A percentile compares a stretch with the other conserved stretches of the same genome.
phyloP scores from a whole-genome alignment of 1,140 invertebrate genomes.

The Bathynomus jamesi region DNA sequence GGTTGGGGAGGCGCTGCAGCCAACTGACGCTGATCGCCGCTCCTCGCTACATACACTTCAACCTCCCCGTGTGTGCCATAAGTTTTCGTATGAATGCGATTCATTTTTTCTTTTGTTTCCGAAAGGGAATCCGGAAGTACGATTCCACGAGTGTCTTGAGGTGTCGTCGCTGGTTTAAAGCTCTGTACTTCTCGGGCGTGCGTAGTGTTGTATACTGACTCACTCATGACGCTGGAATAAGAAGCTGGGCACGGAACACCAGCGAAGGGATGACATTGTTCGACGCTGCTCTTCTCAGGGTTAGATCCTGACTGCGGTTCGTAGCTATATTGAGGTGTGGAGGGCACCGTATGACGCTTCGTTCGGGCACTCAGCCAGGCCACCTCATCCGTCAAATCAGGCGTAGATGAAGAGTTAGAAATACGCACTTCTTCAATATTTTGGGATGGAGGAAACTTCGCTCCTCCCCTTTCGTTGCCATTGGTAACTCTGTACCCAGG shows the following conservation, averaged over 20 bases:
- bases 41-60: slow-evolving; percentile 21
- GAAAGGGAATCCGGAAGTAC: not conserved
- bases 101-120: not conserved
- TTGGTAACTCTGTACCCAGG: not conserved
- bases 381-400: not conserved
- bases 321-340: not conserved
- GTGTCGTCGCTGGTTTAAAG: not conserved
- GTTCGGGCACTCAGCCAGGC: not conserved
- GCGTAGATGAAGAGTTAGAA: not conserved
- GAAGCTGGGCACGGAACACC: not conserved
- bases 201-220: not conserved
- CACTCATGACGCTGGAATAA: not conserved
- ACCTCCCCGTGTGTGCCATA: slow-evolving; percentile 20
- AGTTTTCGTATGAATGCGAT: slow-evolving; percentile 17
- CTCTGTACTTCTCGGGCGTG: no score
- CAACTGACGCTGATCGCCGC: not conserved
- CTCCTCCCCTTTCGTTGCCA: not conserved
- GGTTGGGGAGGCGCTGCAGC: not conserved
- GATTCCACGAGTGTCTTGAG: not conserved
- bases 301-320: not conserved
- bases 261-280: not conserved
- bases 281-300: not conserved
- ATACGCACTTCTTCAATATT: not conserved
- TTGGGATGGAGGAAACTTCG: not conserved
- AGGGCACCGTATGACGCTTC: not conserved